Evolutionary conservation across 2,113 vertebrate species (phyloP), one percentile per base, ranked within the genome.

Genomic region (Haemorhous mexicanus): DNA sequence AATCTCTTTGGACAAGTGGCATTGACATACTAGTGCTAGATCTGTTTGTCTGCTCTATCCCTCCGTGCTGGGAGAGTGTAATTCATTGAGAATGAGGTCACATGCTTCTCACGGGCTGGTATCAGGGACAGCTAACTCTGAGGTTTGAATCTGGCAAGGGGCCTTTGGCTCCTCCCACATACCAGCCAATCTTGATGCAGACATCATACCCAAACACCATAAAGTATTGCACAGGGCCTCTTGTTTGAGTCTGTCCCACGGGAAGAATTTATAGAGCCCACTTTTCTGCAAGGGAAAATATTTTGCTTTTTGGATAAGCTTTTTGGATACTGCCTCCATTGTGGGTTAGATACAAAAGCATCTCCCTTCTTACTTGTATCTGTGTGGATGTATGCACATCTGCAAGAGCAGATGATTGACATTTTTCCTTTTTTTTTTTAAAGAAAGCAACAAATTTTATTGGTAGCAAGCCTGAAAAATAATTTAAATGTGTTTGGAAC

Each of bases 401-500:
- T 98, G 97, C 82, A 72, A 67, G 49, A 95, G 93, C 95, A 96
- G 97, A 93, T 96, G 91, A 75, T 87, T 88, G 72, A 85, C 77
- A 89, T 96, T 87, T 86, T 93, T 55, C 23, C 24, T 55, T 53
- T 56, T 94, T 97, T 97, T n/a, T 72, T 61, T 50, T 28, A 21
- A 87, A 74, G 62, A 90, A 63, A 56, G 28, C 78, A 78, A 77
- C 72, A 89, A 85, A 86, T 91, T 97, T 97, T 97, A 95, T 97
- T 18, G 87, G 95, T 97, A 97, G 95, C 92, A 96, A 97, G 94
- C 95, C 97, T 97, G 94, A 95, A 96, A 97, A 95, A 96, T 97
- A 97, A 98, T 97, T 98, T 98, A 98, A 98, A 84, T 96, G 69
- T 96, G 81, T 97, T 92, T 90, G 92, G 90, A 97, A 97, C 94